These are phyloP conservation scores for Sebastes hubbsi DNA, from an alignment of 2,797 vertebrate species.

Conservation along the genomic window DNA sequence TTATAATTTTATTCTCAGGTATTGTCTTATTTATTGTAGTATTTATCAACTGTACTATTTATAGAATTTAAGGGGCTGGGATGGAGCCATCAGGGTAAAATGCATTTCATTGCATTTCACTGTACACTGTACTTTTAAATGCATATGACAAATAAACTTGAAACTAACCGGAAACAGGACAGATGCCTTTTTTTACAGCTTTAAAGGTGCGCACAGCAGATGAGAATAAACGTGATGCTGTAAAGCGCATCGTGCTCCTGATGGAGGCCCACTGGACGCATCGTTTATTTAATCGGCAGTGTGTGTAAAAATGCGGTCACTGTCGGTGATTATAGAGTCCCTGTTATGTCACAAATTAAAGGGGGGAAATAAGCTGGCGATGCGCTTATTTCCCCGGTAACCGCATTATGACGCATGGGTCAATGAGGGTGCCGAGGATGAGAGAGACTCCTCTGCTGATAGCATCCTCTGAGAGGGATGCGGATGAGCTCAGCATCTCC, in stretches of 20 bases:
- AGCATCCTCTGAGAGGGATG: conserved; percentile 31
- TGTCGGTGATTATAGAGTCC: conserved; percentile 54
- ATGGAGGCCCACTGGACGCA: neutral
- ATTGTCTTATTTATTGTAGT: no score
- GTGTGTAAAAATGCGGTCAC: conserved; percentile 34
- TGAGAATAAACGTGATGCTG: neutral
- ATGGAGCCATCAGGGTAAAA: no score
- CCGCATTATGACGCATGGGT: conserved; percentile 88
- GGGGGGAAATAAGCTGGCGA: conserved; percentile 77
- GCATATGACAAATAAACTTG: no score
- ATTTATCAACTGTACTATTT: no score
- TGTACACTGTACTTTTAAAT: no score
- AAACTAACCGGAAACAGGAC: conserved; percentile 2
- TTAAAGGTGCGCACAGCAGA: conserved; percentile 3
- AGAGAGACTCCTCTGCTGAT: conserved; percentile 52
- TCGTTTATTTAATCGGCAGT: conserved; percentile 47
- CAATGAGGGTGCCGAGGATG: conserved; percentile 61
- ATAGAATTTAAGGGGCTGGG: no score
- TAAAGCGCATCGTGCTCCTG: neutral
- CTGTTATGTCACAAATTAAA: conserved; percentile 80
- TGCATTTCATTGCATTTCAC: no score
- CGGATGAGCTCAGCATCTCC: conserved; percentile 26
- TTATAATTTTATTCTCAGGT: no score
- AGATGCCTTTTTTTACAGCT: neutral
- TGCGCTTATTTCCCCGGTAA: conserved; percentile 79